A percentile compares a stretch with the other conserved stretches of the same genome.
Evolutionary conservation across 2,113 vertebrate species (phyloP).

Genomic region (Varanus salvator): DNA sequence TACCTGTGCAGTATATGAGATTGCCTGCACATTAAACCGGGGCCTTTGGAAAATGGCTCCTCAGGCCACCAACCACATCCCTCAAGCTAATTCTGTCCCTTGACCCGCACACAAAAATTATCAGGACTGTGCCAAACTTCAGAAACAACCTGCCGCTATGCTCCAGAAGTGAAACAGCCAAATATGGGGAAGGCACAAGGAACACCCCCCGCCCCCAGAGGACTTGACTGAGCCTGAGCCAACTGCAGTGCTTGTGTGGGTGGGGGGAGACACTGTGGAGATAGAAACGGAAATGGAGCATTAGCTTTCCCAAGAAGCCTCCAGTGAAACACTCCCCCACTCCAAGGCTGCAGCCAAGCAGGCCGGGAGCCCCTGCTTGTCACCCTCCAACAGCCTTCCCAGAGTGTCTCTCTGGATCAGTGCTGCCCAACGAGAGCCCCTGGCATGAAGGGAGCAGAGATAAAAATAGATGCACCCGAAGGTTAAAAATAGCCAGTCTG

Average conservation of each 20-base stretch:
- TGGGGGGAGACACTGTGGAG: neutral
- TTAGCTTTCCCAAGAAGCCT: neutral
- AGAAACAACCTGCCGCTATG: neutral
- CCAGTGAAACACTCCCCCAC: neutral
- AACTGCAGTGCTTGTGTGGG: neutral
- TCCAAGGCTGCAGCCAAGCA: neutral
- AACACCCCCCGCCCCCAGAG: neutral
- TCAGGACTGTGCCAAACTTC: neutral
- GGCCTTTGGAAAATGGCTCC: neutral
- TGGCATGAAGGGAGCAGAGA: neutral
- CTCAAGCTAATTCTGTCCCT: neutral
- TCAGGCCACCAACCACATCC: neutral
- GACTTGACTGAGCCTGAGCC: neutral
- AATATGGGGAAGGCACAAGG: conserved; percentile 30
- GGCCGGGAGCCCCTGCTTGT: neutral
- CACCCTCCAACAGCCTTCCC: neutral
- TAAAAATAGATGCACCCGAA: conserved; percentile 27
- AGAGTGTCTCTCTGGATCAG: neutral
- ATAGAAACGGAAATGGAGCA: neutral
- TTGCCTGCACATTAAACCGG: neutral
- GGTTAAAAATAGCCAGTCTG: conserved; percentile 22
- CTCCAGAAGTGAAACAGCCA: conserved; percentile 32
- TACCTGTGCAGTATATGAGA: neutral
- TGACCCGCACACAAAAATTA: neutral
- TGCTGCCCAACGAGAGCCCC: neutral